Evolutionary conservation across 2,797 vertebrate species (phyloP).

Genomic region (Thunnus albacares): DNA sequence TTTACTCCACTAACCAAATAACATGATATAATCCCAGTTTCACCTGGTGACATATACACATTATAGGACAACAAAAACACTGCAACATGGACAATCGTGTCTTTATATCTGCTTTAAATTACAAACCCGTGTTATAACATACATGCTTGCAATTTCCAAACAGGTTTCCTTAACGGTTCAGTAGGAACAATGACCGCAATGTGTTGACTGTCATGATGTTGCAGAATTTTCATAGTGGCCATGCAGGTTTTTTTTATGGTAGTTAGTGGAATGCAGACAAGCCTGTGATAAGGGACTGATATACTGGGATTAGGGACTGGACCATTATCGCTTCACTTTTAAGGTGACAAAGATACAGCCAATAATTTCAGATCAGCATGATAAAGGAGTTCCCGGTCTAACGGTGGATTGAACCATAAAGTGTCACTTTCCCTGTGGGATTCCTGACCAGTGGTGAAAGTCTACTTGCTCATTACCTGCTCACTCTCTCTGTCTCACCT

Average conservation of each 20-base stretch:
- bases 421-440: constrained; percentile 58
- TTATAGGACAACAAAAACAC: neutral
- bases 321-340: constrained; percentile 32
- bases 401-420: constrained; percentile 23
- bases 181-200: constrained; percentile 56
- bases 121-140: constrained; percentile 27
- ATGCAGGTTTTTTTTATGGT: constrained; percentile 75
- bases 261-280: constrained; percentile 66
- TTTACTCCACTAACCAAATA: constrained; percentile 12
- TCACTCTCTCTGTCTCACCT: constrained; percentile 70
- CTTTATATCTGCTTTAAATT: constrained; percentile 34
- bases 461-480: constrained; percentile 59
- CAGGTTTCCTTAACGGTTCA: constrained; percentile 68
- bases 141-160: constrained; percentile 71
- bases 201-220: constrained; percentile 70
- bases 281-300: constrained; percentile 39
- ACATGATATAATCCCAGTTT: constrained; percentile 18
- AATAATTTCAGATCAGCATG: constrained; percentile 46
- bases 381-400: constrained; percentile 38
- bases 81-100: neutral
- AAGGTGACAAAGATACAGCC: constrained; percentile 21
- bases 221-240: constrained; percentile 73
- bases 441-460: constrained; percentile 61
- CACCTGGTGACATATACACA: neutral
- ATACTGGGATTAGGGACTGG: constrained; percentile 27